A percentile compares a stretch with the other conserved stretches of the same genome.
phyloP scores from a whole-genome alignment of 2,113 vertebrate species.

The Xiphophorus maculatus region DNA sequence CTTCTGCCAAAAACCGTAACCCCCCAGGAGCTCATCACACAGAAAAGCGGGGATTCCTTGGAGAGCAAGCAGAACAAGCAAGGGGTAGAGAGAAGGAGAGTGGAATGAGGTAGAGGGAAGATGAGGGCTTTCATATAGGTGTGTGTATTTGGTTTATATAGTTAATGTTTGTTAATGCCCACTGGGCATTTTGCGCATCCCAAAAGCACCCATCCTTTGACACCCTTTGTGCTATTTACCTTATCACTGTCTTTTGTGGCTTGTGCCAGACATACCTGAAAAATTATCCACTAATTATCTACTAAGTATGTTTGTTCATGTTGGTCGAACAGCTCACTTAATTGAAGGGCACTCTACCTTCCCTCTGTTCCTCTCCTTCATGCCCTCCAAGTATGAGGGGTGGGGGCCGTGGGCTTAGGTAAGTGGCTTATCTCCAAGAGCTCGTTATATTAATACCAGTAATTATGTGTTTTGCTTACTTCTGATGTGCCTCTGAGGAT shows the following conservation, averaged over 20 bases:
- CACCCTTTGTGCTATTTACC: conserved; percentile 77
- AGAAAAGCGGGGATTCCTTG: conserved; percentile 68
- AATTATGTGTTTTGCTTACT: conserved; percentile 89
- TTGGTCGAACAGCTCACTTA: conserved; percentile 84
- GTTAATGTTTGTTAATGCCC: conserved; percentile 70
- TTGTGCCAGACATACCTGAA: conserved; percentile 85
- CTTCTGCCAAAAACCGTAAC: conserved; percentile 80
- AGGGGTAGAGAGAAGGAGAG: conserved; percentile 38
- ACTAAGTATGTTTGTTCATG: conserved; percentile 88
- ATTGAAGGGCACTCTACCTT: conserved; percentile 82
- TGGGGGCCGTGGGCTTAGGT: conserved; percentile 73
- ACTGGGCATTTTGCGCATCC: conserved; percentile 65
- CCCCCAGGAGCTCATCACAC: conserved; percentile 81
- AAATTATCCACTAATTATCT: conserved; percentile 91
- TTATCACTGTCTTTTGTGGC: conserved; percentile 75
- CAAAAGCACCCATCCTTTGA: conserved; percentile 77
- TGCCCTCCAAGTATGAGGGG: conserved; percentile 53
- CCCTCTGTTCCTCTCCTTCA: conserved; percentile 55
- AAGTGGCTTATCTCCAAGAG: conserved; percentile 85
- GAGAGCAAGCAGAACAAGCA: conserved; percentile 59
- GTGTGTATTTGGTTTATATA: conserved; percentile 46
- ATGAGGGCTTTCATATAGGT: conserved; percentile 58
- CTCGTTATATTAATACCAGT: conserved; percentile 86
- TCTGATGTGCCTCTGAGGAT: conserved; percentile 78
- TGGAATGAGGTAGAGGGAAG: conserved; percentile 31